A percentile compares a stretch with the other conserved stretches of the same genome.
These are phyloP conservation scores for Agonopterix alstromeriana DNA, from an alignment of 2,888 invertebrate species.

Conservation along the genomic window DNA sequence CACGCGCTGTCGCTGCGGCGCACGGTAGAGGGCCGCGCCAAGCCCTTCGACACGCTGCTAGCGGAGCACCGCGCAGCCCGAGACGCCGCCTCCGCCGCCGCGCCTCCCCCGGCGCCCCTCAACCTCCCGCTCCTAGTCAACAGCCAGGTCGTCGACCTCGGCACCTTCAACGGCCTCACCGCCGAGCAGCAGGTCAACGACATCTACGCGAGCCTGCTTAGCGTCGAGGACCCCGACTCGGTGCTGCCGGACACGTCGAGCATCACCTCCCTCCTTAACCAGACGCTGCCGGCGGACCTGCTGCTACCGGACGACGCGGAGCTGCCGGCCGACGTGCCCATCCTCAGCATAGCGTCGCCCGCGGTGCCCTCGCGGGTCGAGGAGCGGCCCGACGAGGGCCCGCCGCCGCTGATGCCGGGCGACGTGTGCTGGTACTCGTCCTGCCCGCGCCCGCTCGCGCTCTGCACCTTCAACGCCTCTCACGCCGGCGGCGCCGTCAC, in stretches of 20 bases:
- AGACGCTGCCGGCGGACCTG: slow-evolving; percentile 42
- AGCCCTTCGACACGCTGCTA: slow-evolving; percentile 85
- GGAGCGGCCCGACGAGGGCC: slow-evolving; percentile 31
- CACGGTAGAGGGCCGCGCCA: slow-evolving; percentile 82
- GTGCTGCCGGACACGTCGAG: slow-evolving; percentile 53
- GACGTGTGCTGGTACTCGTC: slow-evolving; percentile 71
- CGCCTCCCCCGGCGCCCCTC: slow-evolving; percentile 17
- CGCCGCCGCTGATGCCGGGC: slow-evolving; percentile 42
- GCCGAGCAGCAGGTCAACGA: slow-evolving; percentile 62
- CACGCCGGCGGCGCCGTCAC: slow-evolving; percentile 76
- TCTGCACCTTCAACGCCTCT: slow-evolving; percentile 75
- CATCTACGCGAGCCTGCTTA: slow-evolving; percentile 56
- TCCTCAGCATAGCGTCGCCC: slow-evolving; percentile 30
- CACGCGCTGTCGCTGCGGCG: slow-evolving; percentile 82
- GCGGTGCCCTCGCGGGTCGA: slow-evolving; percentile 20
- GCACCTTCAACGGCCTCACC: slow-evolving; percentile 49
- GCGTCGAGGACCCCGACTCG: slow-evolving; percentile 48
- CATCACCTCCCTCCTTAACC: slow-evolving; percentile 52
- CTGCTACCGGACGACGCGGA: slow-evolving; percentile 51
- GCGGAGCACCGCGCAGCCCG: slow-evolving; percentile 83
- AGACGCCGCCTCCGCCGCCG: slow-evolving; percentile 50
- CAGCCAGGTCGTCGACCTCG: slow-evolving; percentile 49
- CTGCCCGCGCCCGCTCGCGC: slow-evolving; percentile 77
- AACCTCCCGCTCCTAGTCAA: slow-evolving; percentile 49
- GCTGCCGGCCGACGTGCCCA: slow-evolving; percentile 29